Evolutionary conservation across 1,140 invertebrate genomes (phyloP), one percentile per base, ranked within the genome.

Genomic region (Panonychus citri): DNA sequence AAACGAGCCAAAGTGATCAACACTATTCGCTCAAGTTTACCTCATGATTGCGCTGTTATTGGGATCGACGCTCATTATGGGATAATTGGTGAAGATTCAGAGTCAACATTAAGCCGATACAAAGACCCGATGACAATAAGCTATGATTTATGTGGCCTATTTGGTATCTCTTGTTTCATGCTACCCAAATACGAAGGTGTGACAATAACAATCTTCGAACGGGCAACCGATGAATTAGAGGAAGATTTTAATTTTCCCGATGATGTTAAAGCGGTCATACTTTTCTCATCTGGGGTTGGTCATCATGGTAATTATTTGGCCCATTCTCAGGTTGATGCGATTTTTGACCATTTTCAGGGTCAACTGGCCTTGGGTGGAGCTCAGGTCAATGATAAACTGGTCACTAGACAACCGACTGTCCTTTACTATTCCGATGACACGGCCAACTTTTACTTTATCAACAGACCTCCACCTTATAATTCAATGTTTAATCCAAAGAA

Each of bases 41-140:
- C 21, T 27, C 50, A 17, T n/a, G 28, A 26, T 26, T 52, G 50
- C 21, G 17, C 15, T n/a, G 50, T 52, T n/a, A 52, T 52, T 1
- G 50, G 50, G 4, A 52, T 52, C n/a, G 50, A 52, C 21, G 50
- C 50, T n/a, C 50, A 52, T n/a, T 52, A 52, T 28, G 50, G 50
- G 5, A 26, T 52, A 5, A 52, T 52, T 12, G 50, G 50, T n/a
- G 17, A 30, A n/a, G 5, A 5, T 17, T n/a, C 50, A 7, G 5
- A 17, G 1, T 17, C 25, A 7, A 5, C 24, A 10, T n/a, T 25
- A 52, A n/a, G 4, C 7, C 8, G 15, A 10, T 8, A 5, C n/a
- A 25, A 52, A 17, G 25, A n/a, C 4, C 25, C 28, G 21, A 15
- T n/a, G 5, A 46, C 42, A 5, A 24, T 46, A 5, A 7, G 21